A percentile compares a stretch with the other conserved stretches of the same genome.
Conservation (phyloP, 2,888 invertebrate species). For the Adelognathus sp. region DNA sequence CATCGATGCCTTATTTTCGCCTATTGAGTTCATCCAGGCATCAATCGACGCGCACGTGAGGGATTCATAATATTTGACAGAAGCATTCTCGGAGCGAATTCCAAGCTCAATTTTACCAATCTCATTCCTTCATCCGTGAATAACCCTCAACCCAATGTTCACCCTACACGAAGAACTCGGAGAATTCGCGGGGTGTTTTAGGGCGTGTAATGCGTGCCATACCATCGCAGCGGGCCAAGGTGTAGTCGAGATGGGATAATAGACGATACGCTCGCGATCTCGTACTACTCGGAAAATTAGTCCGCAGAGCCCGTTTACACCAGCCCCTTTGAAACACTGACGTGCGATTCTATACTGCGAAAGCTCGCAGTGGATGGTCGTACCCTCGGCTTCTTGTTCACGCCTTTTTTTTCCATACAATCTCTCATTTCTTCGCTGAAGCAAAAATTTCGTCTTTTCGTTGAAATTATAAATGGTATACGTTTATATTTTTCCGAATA, state of each 20-base stretch:
- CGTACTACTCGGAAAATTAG: neutral
- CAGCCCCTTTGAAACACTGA: neutral
- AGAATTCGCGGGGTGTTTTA: neutral
- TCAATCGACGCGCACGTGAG: too few species aligned
- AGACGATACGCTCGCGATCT: neutral
- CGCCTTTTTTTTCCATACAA: neutral
- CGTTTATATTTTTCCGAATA: neutral
- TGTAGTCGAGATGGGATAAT: neutral
- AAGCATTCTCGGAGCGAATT: neutral
- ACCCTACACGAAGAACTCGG: neutral
- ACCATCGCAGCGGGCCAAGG: neutral
- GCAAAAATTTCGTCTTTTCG: neutral
- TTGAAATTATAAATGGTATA: neutral
- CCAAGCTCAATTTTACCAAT: neutral
- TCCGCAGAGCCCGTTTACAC: neutral
- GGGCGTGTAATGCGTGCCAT: neutral
- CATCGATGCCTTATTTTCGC: too few species aligned
- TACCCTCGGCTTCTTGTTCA: too few species aligned
- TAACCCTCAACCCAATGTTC: neutral
- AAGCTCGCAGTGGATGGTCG: neutral
- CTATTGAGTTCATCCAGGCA: too few species aligned
- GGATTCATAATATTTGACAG: neutral
- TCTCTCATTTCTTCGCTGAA: neutral
- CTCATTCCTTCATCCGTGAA: neutral
- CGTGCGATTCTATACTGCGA: neutral